Evolutionary conservation across 2,888 invertebrate genomes (phyloP).

Genomic region (Creontiades dilutus): DNA sequence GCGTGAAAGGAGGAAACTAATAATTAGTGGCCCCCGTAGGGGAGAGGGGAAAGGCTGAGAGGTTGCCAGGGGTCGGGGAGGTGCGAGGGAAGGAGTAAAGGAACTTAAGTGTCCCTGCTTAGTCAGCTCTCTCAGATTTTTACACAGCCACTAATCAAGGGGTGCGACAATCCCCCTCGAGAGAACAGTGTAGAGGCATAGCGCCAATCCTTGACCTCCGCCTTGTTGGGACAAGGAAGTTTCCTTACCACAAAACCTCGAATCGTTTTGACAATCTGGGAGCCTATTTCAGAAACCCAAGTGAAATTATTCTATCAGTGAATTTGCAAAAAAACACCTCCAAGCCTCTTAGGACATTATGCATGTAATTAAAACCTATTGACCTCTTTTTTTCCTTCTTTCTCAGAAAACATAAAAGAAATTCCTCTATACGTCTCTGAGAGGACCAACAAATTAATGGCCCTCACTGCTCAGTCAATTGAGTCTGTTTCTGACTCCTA

Average conservation of each 20-base stretch:
- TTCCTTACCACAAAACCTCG: not conserved
- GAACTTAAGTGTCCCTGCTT: constrained; percentile 45
- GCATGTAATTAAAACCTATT: no score
- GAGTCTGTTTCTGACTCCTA: no score
- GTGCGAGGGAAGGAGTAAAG: not conserved
- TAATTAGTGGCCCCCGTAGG: constrained; percentile 37
- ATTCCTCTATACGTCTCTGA: no score
- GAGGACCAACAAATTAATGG: no score
- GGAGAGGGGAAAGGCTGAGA: not conserved
- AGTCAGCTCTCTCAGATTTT: constrained; percentile 50
- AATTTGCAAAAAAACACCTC: no score
- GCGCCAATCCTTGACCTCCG: constrained; percentile 31
- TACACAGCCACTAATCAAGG: constrained; percentile 52
- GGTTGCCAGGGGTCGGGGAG: constrained; percentile 2
- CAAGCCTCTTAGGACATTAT: no score
- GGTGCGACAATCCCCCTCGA: constrained; percentile 17
- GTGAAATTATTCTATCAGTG: no score
- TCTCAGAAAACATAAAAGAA: no score
- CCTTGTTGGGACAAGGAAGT: not conserved
- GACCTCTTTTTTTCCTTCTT: no score
- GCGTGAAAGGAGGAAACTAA: constrained; percentile 46
- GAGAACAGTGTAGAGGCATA: not conserved
- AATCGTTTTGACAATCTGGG: no score
- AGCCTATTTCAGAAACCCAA: no score
- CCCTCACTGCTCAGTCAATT: no score